phyloP scores from a whole-genome alignment of 2,797 vertebrate species.

The Varecia variegata region DNA sequence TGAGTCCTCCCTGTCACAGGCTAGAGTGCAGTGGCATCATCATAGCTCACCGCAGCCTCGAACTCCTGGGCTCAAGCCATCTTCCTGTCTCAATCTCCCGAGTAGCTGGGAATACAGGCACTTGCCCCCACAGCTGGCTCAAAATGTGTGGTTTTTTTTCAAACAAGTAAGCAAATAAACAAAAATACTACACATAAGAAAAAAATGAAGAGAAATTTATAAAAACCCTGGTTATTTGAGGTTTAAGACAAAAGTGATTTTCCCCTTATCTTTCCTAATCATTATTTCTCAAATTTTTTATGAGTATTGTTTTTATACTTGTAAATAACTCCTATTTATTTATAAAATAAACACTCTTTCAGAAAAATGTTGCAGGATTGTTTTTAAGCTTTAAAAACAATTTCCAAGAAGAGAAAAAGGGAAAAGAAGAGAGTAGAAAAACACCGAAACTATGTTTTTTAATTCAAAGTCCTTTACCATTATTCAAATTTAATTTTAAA shows the following conservation, averaged over 20 bases:
- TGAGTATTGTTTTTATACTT: not conserved
- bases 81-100: not conserved
- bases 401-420: not conserved
- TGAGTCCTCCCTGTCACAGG: not conserved
- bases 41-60: not conserved
- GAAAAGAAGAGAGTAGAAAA: not conserved
- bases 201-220: not conserved
- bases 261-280: not conserved
- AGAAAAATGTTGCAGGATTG: not conserved
- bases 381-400: not conserved
- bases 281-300: slow-evolving; percentile 6
- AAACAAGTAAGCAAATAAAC: not conserved
- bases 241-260: not conserved
- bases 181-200: not conserved
- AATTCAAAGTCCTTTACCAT: not conserved
- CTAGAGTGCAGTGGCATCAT: not conserved
- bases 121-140: not conserved
- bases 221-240: not conserved
- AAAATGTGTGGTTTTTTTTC: not conserved
- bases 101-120: not conserved
- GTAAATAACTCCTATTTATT: not conserved
- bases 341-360: not conserved
- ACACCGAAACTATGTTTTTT: not conserved
- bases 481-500: not conserved
- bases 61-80: not conserved